Evolutionary conservation across 1,140 invertebrate genomes (phyloP).

Genomic region (Oncopeltus fasciatus): DNA sequence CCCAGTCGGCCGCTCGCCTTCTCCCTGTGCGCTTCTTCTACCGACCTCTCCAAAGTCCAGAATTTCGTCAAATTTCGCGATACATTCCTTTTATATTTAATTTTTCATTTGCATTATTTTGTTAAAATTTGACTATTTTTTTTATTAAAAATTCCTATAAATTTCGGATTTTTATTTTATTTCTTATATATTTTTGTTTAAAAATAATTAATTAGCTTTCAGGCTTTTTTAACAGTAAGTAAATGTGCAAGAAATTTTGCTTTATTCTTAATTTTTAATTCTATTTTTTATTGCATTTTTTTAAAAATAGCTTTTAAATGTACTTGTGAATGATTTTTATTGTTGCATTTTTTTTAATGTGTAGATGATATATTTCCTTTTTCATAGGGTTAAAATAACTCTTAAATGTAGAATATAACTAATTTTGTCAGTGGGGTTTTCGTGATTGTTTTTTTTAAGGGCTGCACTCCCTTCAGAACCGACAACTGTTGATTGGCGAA

Average conservation of each 20-base stretch:
- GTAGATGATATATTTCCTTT: neutral
- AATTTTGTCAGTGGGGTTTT: neutral
- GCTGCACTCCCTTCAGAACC: neutral
- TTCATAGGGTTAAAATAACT: neutral
- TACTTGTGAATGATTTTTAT: too few species aligned
- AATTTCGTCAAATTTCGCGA: neutral
- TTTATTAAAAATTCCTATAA: neutral
- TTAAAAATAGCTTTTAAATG: neutral
- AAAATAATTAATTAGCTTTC: neutral
- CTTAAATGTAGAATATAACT: neutral
- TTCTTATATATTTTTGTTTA: neutral
- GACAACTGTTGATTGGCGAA: neutral
- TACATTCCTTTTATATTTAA: neutral
- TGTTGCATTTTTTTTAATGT: neutral
- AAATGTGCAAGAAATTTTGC: too few species aligned
- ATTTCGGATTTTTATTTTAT: neutral
- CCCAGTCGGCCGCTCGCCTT: neutral
- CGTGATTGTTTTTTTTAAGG: neutral
- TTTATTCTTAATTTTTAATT: neutral
- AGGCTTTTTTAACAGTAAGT: neutral
- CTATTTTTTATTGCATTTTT: neutral
- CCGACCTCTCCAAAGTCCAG: neutral
- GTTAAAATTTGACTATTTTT: neutral
- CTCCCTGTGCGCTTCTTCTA: neutral
- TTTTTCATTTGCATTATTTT: neutral